A percentile compares a stretch with the other conserved stretches of the same genome.
phyloP scores from a whole-genome alignment of 2,888 invertebrate genomes.

The Lasioglossum pauxillum region DNA sequence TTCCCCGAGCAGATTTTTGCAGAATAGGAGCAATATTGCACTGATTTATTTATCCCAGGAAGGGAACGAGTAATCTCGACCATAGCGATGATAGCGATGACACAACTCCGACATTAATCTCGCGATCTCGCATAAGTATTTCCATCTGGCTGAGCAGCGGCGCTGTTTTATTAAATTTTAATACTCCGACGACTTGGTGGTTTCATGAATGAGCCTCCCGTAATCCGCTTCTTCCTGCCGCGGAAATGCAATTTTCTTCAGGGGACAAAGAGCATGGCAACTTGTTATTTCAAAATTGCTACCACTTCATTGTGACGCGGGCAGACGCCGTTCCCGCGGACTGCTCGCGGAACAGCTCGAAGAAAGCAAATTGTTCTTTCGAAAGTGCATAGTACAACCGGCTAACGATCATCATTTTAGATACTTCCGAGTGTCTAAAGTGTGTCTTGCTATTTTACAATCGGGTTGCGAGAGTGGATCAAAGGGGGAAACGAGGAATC shows the following conservation, averaged over 20 bases:
- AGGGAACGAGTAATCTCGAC: background rate
- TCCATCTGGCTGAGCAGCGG: too few species aligned
- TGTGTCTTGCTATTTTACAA: background rate
- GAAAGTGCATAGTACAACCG: slow-evolving; percentile 6
- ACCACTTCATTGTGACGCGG: slow-evolving; percentile 48
- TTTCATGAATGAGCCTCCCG: slow-evolving; percentile 18
- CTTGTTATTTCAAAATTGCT: slow-evolving; percentile 57
- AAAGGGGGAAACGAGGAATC: background rate
- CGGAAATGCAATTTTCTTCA: slow-evolving; percentile 50
- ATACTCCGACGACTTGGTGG: slow-evolving; percentile 24
- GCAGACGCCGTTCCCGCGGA: slow-evolving; percentile 21
- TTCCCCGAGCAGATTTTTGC: background rate
- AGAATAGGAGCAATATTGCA: background rate
- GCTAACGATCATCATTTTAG: slow-evolving; percentile 1
- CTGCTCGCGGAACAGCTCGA: slow-evolving; percentile 1
- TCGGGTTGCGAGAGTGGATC: background rate
- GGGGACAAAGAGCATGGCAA: slow-evolving; percentile 44
- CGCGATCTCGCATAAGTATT: background rate
- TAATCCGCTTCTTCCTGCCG: slow-evolving; percentile 24
- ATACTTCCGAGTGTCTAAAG: background rate
- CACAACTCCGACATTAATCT: background rate
- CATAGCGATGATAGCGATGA: background rate
- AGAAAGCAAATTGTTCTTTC: slow-evolving; percentile 46
- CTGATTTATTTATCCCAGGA: background rate
- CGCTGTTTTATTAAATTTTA: slow-evolving; percentile 39